Percentiles rank a stretch among this genome's conserved stretches.
phyloP scores from a whole-genome alignment of 2,113 vertebrate genomes.

The Sula dactylatra region DNA sequence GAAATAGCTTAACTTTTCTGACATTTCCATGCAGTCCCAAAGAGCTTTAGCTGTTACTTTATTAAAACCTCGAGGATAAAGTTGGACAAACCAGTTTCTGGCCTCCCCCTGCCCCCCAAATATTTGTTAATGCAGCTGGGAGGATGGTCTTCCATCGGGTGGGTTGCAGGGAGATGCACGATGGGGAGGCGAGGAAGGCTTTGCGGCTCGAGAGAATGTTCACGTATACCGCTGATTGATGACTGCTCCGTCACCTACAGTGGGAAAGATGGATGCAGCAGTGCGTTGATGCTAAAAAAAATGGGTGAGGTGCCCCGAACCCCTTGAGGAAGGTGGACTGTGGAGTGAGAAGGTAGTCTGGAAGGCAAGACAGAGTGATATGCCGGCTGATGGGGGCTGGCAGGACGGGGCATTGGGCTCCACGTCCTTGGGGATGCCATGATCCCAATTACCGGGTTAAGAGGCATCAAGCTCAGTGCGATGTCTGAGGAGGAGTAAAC shows the following conservation, averaged over 20 bases:
- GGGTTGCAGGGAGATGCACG: background rate
- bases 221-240: accelerated
- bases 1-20: background rate
- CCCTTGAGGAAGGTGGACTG: background rate
- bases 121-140: background rate
- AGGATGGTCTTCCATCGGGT: background rate
- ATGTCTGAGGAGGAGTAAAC: background rate
- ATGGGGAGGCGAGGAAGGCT: background rate
- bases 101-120: too few species aligned
- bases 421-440: background rate
- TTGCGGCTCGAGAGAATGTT: background rate
- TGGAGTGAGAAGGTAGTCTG: background rate
- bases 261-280: background rate
- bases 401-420: accelerated
- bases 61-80: background rate
- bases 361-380: background rate
- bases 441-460: background rate
- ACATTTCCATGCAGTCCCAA: background rate
- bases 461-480: background rate
- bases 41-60: background rate
- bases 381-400: background rate
- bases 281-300: background rate
- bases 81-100: background rate
- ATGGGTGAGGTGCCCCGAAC: background rate
- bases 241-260: accelerated